Conservation (phyloP, 2,888 invertebrate genomes). For the Sipunculus nudus region DNA sequence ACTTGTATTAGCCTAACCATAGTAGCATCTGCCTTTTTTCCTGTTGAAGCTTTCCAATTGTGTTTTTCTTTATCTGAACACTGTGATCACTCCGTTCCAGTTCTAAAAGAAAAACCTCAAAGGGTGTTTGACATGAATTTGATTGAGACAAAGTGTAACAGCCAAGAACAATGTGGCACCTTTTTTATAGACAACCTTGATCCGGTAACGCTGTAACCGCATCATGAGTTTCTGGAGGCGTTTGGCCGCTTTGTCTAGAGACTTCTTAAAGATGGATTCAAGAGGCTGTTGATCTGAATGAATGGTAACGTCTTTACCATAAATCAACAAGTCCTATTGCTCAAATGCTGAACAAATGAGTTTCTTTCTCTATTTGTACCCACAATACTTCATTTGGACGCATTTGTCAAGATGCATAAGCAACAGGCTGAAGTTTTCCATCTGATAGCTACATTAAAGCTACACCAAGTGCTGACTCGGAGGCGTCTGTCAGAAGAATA, state of each 20-base stretch:
- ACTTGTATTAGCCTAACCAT: background rate
- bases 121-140: no score
- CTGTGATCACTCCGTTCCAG: background rate
- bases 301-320: constrained; percentile 7
- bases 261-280: constrained; percentile 6
- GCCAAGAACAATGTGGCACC: constrained; percentile 3
- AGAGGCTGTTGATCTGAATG: constrained; percentile 17
- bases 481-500: constrained; percentile 8
- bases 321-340: constrained; percentile 13
- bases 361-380: constrained; percentile 10
- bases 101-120: no score
- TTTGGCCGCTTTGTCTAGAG: constrained; percentile 1
- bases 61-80: background rate
- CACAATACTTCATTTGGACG: background rate
- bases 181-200: constrained; percentile 10
- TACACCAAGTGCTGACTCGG: constrained; percentile 1
- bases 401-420: background rate
- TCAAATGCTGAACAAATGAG: background rate
- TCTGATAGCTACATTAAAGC: background rate
- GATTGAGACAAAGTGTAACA: constrained; percentile 6
- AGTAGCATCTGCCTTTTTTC: background rate
- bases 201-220: constrained; percentile 9
- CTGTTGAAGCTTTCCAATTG: background rate
- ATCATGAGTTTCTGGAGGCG: constrained; percentile 12
- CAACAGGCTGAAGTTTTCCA: constrained; percentile 1